A percentile compares a stretch with the other conserved stretches of the same genome.
phyloP scores from a whole-genome alignment of 2,888 invertebrate genomes.

The Aphidius colemani region DNA sequence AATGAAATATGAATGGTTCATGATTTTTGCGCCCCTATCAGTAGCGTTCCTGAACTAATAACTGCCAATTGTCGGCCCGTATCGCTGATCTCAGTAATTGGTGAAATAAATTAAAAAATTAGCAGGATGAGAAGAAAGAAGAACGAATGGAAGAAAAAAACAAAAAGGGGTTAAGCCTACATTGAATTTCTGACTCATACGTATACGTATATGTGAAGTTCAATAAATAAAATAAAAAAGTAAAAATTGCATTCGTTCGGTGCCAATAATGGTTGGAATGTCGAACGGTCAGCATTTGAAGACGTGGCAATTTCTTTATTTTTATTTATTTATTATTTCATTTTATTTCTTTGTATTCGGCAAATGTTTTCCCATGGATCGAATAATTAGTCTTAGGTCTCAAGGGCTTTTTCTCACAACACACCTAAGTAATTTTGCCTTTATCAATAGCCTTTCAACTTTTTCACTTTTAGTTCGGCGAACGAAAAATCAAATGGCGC shows the following conservation, averaged over 20 bases:
- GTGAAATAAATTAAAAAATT: slow-evolving; percentile 57
- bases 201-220: slow-evolving; percentile 19
- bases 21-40: too few species aligned
- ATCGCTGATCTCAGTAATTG: slow-evolving; percentile 53
- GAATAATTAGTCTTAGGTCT: slow-evolving; percentile 9
- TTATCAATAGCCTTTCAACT: too few species aligned
- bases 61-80: slow-evolving; percentile 50
- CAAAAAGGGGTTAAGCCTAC: slow-evolving; percentile 24
- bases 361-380: slow-evolving; percentile 39
- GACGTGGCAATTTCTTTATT: slow-evolving; percentile 38
- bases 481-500: too few species aligned
- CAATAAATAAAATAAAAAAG: slow-evolving; percentile 4
- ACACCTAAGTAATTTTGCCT: too few species aligned
- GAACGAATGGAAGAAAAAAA: slow-evolving; percentile 15
- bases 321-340: not conserved
- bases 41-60: slow-evolving; percentile 44
- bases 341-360: slow-evolving; percentile 47
- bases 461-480: too few species aligned
- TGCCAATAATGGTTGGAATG: slow-evolving; percentile 54
- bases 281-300: slow-evolving; percentile 48
- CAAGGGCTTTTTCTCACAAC: slow-evolving; percentile 4
- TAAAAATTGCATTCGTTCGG: slow-evolving; percentile 38
- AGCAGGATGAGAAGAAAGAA: slow-evolving; percentile 40
- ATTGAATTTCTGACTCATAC: slow-evolving; percentile 29
- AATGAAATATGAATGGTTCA: too few species aligned